Evolutionary conservation across 23 tunicate genomes (phyloP).

Genomic region (Clavelina lepadiformis): DNA sequence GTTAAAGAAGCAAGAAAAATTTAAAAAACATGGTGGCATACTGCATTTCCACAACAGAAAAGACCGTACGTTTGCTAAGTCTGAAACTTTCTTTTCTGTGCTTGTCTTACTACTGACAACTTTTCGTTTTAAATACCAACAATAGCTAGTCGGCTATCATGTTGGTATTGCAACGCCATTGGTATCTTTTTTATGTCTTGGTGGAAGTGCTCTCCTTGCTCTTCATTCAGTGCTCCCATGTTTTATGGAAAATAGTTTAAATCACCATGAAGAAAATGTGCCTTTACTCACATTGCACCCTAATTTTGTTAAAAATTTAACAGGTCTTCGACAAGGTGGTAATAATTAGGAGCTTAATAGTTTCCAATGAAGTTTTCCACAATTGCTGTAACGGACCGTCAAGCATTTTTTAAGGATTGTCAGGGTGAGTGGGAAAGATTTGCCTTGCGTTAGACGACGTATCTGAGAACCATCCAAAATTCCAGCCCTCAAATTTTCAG

Average conservation of each 20-base stretch:
- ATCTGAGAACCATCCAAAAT: constrained; percentile 12
- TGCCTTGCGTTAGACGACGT: constrained; percentile 2
- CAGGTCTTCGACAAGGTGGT: constrained; percentile 7
- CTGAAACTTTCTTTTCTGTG: constrained; percentile 22
- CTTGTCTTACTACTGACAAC: constrained; percentile 10
- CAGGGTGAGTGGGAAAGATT: background rate
- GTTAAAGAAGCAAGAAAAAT: constrained; percentile 1
- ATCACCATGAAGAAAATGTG: constrained; percentile 21
- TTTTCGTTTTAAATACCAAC: constrained; percentile 4
- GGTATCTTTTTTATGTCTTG: constrained; percentile 12
- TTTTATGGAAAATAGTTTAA: constrained; percentile 5
- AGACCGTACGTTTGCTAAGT: constrained; percentile 13
- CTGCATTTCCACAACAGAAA: constrained; percentile 15
- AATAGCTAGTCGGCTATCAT: constrained; percentile 23
- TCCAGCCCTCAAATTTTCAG: constrained; percentile 13
- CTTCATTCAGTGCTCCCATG: constrained; percentile 7
- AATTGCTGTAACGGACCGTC: constrained; percentile 22
- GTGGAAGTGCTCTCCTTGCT: constrained; percentile 16
- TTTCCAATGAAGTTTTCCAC: background rate
- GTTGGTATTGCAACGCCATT: constrained; percentile 25
- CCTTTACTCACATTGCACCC: constrained; percentile 19
- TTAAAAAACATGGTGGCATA: constrained; percentile 1
- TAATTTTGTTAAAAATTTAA: constrained; percentile 12
- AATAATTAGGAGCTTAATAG: constrained; percentile 6
- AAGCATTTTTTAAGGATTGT: constrained; percentile 8